Evolutionary conservation across 1,140 invertebrate species (phyloP).

Genomic region (Helicoverpa armigera): DNA sequence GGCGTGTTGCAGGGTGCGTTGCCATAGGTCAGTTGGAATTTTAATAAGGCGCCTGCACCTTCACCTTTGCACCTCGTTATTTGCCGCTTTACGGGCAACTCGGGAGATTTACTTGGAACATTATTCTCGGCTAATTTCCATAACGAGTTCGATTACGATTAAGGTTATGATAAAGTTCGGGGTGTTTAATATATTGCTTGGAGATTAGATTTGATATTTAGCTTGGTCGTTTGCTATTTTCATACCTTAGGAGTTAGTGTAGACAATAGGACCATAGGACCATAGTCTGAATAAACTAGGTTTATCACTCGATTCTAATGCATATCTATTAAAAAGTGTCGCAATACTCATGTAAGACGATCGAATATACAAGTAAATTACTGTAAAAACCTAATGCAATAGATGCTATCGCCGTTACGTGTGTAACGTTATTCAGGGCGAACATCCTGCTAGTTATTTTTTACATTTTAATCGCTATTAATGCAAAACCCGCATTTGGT

Average conservation of each 20-base stretch:
- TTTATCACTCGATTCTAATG: too few relatives aligned
- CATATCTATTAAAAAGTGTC: too few relatives aligned
- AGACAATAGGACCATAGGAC: neutral
- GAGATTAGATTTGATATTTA: neutral
- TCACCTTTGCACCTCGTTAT: conserved; percentile 51
- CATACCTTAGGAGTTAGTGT: neutral
- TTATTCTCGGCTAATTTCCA: conserved; percentile 39
- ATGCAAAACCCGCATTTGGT: conserved; percentile 83
- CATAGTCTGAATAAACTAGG: too few relatives aligned
- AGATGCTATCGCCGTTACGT: conserved; percentile 45
- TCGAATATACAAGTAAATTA: too few relatives aligned
- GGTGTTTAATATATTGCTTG: conserved; percentile 1
- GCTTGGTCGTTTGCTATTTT: neutral
- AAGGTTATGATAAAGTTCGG: conserved; percentile 12
- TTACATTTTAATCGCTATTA: conserved; percentile 74
- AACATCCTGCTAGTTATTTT: conserved; percentile 69
- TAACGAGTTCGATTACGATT: conserved; percentile 36
- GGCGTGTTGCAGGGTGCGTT: conserved; percentile 48
- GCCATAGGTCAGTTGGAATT: conserved; percentile 60
- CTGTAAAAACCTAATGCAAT: conserved; percentile 12
- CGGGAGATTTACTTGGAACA: conserved; percentile 21
- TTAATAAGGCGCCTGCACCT: conserved; percentile 58
- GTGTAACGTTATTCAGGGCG: conserved; percentile 69
- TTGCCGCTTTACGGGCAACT: conserved; percentile 30
- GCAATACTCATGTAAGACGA: too few relatives aligned